Conservation (phyloP, 2,113 vertebrate species). For the Acrocephalus arundinaceus region DNA sequence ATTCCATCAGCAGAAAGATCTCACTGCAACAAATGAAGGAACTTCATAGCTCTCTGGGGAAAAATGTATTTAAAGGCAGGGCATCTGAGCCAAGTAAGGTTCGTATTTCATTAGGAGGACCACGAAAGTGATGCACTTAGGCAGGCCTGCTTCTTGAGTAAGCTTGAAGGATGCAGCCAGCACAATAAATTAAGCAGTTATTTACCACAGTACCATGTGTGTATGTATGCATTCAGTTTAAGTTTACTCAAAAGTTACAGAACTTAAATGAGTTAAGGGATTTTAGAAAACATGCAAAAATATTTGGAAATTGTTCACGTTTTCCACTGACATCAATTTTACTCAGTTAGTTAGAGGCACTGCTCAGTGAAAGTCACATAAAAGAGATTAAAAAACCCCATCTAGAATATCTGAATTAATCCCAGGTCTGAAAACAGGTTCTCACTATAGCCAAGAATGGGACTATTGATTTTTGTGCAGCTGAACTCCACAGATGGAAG, state of each 20-base stretch:
- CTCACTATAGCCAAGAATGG: accelerated
- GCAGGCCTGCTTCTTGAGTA: not conserved
- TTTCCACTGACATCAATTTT: not conserved
- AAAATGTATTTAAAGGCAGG: not conserved
- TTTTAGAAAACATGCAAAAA: not conserved
- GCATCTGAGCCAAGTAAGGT: not conserved
- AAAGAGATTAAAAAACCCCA: not conserved
- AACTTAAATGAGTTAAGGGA: not conserved
- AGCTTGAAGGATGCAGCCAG: not conserved
- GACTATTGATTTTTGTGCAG: not conserved
- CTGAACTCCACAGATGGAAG: not conserved
- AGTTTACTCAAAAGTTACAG: not conserved
- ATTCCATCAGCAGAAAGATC: not conserved
- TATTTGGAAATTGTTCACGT: not conserved
- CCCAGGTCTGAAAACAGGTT: not conserved
- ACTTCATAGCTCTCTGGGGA: not conserved
- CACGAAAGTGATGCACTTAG: not conserved
- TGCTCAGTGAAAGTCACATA: not conserved
- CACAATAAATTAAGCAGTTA: not conserved
- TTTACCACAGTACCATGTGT: not conserved
- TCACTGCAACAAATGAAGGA: not conserved
- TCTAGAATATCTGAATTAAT: not conserved
- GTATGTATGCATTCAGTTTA: not conserved
- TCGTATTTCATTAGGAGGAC: not conserved
- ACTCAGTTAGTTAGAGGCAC: not conserved